A percentile compares a stretch with the other conserved stretches of the same genome.
phyloP scores from a whole-genome alignment of 2,888 invertebrate species.

The Charanyca ferruginea region DNA sequence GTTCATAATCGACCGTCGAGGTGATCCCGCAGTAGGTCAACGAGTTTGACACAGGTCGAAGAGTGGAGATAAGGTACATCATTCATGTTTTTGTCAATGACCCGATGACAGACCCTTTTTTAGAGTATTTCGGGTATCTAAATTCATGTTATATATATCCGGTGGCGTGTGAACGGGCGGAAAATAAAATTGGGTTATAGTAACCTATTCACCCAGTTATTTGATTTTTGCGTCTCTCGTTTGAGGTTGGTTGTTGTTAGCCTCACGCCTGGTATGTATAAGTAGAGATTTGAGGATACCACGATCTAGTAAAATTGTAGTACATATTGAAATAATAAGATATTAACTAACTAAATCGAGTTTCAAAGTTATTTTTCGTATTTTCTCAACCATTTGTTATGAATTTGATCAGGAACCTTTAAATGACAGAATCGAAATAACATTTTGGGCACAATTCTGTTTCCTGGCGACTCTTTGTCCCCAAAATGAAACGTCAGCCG shows the following conservation, averaged over 20 bases:
- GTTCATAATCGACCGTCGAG: conserved; percentile 72
- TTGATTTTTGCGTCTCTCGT: conserved; percentile 1
- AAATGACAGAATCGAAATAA: conserved; percentile 65
- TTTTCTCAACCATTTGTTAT: conserved; percentile 23
- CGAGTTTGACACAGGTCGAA: conserved; percentile 79
- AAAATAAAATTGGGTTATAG: conserved; percentile 24
- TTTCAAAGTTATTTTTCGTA: background rate
- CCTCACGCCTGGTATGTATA: background rate
- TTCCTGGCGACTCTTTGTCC: conserved; percentile 62
- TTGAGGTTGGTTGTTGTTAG: conserved; percentile 9
- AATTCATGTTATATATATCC: conserved; percentile 33
- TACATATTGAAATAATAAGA: too few relatives aligned
- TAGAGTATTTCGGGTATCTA: conserved; percentile 31
- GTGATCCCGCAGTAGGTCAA: conserved; percentile 81
- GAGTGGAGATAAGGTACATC: conserved; percentile 67
- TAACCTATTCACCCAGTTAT: conserved; percentile 22
- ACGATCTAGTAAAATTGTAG: background rate
- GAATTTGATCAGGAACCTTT: conserved; percentile 47
- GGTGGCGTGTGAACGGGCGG: conserved; percentile 14
- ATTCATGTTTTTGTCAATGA: conserved; percentile 65
- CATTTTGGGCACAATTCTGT: conserved; percentile 63
- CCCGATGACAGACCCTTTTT: conserved; percentile 49
- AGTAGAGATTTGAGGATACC: background rate
- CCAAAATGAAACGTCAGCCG: conserved; percentile 73
- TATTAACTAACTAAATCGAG: background rate